phyloP scores from a whole-genome alignment of 2,113 vertebrate species.

The Prinia subflava region DNA sequence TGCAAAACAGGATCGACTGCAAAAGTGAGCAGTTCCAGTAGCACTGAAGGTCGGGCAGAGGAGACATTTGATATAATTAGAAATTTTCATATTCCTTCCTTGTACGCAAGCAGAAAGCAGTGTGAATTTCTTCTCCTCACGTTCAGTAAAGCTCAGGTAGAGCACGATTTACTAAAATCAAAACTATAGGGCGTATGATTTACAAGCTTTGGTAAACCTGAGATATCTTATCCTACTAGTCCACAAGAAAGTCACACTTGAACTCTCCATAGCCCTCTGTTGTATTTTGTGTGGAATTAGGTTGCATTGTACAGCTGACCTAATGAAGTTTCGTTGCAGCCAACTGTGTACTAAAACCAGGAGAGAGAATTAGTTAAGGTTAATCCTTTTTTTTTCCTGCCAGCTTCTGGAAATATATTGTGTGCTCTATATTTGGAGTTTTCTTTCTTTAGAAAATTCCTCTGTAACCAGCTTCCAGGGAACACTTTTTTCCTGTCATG shows the following conservation, averaged over 20 bases:
- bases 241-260: neutral
- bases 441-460: neutral
- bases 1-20: neutral
- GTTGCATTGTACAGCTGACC: neutral
- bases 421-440: neutral
- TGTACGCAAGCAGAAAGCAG: neutral
- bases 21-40: neutral
- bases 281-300: neutral
- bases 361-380: neutral
- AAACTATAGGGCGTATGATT: neutral
- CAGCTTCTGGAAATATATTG: neutral
- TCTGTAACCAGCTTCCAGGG: neutral
- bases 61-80: neutral
- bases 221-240: neutral
- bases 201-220: neutral
- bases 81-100: neutral
- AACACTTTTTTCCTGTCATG: neutral
- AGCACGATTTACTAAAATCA: neutral
- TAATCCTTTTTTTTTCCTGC: neutral
- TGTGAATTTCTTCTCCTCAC: neutral
- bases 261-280: neutral
- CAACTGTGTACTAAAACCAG: neutral
- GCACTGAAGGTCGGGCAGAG: neutral
- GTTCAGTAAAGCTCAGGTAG: neutral
- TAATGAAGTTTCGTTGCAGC: neutral